These are phyloP conservation scores for Diplosoma virens DNA, from an alignment of 23 tunicate genomes.

Conservation along the genomic window DNA sequence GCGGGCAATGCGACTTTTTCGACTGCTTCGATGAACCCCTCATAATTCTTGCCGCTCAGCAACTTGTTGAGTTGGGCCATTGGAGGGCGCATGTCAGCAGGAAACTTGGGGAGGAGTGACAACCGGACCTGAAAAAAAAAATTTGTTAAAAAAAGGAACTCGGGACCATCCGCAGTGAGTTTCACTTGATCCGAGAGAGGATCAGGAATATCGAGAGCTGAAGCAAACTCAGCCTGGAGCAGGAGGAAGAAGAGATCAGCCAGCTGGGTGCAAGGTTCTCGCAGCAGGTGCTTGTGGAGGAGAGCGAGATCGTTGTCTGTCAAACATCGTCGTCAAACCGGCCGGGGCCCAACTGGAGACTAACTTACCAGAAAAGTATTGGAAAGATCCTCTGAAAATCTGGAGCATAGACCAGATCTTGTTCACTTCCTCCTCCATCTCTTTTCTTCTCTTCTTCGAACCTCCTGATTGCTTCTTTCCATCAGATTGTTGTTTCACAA, in stretches of 20 bases:
- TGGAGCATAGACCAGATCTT: slow-evolving; percentile 39
- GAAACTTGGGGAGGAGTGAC: slow-evolving; percentile 54
- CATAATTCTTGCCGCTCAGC: slow-evolving; percentile 34
- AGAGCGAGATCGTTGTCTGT: slow-evolving; percentile 5
- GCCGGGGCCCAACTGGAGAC: not conserved
- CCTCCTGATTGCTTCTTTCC: not conserved
- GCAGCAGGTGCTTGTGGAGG: slow-evolving; percentile 52
- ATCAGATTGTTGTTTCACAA: slow-evolving; percentile 23
- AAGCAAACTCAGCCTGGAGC: slow-evolving; percentile 41
- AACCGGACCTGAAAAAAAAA: slow-evolving; percentile 30
- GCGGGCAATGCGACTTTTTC: slow-evolving; percentile 11
- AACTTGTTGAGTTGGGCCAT: slow-evolving; percentile 48
- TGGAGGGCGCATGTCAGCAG: slow-evolving; percentile 35
- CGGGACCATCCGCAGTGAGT: not conserved
- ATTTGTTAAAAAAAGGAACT: not conserved
- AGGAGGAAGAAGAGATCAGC: slow-evolving; percentile 44
- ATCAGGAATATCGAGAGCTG: slow-evolving; percentile 25
- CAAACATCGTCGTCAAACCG: not conserved
- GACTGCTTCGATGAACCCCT: slow-evolving; percentile 41
- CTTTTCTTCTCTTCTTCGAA: slow-evolving; percentile 18
- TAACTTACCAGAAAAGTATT: slow-evolving; percentile 40
- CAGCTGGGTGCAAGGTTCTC: slow-evolving; percentile 41
- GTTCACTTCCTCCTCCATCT: slow-evolving; percentile 66
- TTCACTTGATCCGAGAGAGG: slow-evolving; percentile 43
- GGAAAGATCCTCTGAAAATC: slow-evolving; percentile 29